Evolutionary conservation across 2,888 invertebrate genomes (phyloP).

Genomic region (Drosophila pegasa): DNA sequence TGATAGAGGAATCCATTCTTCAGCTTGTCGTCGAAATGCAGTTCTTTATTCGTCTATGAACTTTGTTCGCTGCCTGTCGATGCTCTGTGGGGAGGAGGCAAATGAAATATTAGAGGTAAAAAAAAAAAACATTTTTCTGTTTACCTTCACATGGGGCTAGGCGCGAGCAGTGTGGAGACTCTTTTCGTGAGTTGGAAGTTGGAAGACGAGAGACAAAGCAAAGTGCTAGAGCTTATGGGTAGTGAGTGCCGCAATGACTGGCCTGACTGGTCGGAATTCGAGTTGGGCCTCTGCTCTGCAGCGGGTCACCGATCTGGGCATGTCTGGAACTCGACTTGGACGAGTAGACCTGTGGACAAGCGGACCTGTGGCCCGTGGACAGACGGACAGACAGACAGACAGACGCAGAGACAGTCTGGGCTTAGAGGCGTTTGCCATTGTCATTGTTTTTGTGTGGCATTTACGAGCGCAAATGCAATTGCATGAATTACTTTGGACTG

Average conservation of each 20-base stretch:
- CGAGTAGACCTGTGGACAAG: not conserved
- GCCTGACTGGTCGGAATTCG: constrained; percentile 66
- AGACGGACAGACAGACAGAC: constrained; percentile 1
- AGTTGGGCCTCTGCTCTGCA: constrained; percentile 18
- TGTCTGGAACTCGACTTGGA: constrained; percentile 17
- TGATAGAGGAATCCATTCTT: not conserved
- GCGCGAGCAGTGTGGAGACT: constrained; percentile 17
- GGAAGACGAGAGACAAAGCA: constrained; percentile 12
- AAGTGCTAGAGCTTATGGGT: constrained; percentile 47
- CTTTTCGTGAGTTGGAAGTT: not conserved
- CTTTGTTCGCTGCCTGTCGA: not conserved
- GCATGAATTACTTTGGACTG: constrained; percentile 57
- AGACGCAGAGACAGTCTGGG: not conserved
- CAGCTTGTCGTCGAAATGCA: not conserved
- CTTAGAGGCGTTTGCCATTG: constrained; percentile 51
- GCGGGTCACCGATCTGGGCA: constrained; percentile 32
- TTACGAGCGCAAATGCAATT: constrained; percentile 60
- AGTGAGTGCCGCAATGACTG: constrained; percentile 72
- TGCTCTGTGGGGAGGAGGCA: constrained; percentile 4
- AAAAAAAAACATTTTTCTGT: constrained; percentile 1
- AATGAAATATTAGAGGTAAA: constrained; percentile 7
- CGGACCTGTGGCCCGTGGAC: not conserved
- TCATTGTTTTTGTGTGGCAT: constrained; percentile 59
- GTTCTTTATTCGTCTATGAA: not conserved
- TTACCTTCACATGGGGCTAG: constrained; percentile 1